Percentiles rank a stretch among this genome's conserved stretches.
phyloP scores from a whole-genome alignment of 2,888 invertebrate genomes.

The Chrysolina haemoptera region DNA sequence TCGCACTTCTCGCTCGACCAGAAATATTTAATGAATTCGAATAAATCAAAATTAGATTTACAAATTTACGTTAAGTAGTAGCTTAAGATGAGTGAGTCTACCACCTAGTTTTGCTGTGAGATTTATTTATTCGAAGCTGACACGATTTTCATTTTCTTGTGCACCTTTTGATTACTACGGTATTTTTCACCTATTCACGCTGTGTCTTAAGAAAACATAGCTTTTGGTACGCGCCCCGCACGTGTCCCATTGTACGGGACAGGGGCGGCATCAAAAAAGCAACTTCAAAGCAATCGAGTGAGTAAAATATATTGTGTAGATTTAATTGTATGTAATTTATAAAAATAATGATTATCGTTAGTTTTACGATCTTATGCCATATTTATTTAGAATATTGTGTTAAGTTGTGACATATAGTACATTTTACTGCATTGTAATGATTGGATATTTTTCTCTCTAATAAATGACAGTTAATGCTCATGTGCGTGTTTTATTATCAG shows the following conservation, averaged over 20 bases:
- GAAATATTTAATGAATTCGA: neutral
- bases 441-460: constrained; percentile 60
- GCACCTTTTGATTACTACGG: constrained; percentile 61
- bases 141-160: constrained; percentile 60
- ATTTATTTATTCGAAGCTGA: constrained; percentile 43
- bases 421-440: constrained; percentile 56
- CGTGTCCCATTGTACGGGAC: constrained; percentile 33
- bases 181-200: constrained; percentile 67
- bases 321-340: constrained; percentile 49
- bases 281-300: constrained; percentile 63
- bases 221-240: constrained; percentile 56
- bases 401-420: constrained; percentile 53
- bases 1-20: constrained; percentile 17
- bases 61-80: constrained; percentile 32
- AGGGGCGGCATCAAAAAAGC: constrained; percentile 52
- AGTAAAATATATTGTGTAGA: constrained; percentile 57
- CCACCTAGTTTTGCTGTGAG: constrained; percentile 57
- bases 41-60: constrained; percentile 40
- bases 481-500: neutral
- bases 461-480: constrained; percentile 59
- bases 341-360: constrained; percentile 51
- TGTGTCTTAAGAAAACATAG: constrained; percentile 66
- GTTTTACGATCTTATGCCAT: constrained; percentile 60
- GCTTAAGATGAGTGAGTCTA: constrained; percentile 44
- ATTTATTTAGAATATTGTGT: constrained; percentile 59